Percentiles rank a stretch among this genome's conserved stretches.
Conservation (phyloP, 2,113 vertebrate genomes). For the Rattus norvegicus region DNA sequence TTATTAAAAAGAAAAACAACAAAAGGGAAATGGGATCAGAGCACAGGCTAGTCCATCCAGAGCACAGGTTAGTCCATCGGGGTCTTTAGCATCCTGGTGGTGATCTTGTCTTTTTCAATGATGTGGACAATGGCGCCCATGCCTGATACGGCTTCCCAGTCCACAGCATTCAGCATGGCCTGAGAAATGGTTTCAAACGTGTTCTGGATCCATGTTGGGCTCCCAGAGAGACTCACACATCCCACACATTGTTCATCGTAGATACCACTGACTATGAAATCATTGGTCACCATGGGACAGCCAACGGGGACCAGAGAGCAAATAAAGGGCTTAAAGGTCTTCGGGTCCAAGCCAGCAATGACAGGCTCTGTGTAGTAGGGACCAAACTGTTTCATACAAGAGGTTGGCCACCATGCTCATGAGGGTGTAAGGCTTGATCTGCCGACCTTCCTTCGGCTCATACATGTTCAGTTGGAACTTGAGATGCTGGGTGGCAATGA, state of each 20-base stretch:
- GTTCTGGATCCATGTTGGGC: slow-evolving; percentile 95
- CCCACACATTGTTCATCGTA: slow-evolving; percentile 97
- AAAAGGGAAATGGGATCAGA: background rate
- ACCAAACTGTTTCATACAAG: slow-evolving; percentile 77
- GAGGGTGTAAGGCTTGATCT: background rate
- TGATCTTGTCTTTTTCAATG: slow-evolving; percentile 99
- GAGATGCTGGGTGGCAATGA: slow-evolving; percentile 87
- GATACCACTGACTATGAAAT: slow-evolving; percentile 98
- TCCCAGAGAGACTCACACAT: slow-evolving; percentile 99
- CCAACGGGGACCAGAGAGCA: slow-evolving; percentile 97
- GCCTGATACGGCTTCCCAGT: slow-evolving; percentile 95
- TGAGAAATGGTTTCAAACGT: slow-evolving; percentile 98
- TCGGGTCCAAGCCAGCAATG: slow-evolving; percentile 90
- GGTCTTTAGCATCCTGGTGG: slow-evolving; percentile 96
- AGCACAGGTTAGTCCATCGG: slow-evolving; percentile 92
- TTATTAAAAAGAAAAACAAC: slow-evolving; percentile 68
- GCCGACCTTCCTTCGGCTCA: background rate
- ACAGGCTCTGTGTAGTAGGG: no score
- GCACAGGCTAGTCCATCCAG: background rate
- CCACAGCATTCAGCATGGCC: slow-evolving; percentile 97
- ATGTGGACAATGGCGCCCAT: slow-evolving; percentile 97
- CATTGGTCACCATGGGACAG: slow-evolving; percentile 97
- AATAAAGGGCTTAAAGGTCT: slow-evolving; percentile 95
- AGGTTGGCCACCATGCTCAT: background rate
- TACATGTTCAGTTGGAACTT: background rate